Evolutionary conservation across 1,140 invertebrate species (phyloP).

Genomic region (Conus ventricosus): DNA sequence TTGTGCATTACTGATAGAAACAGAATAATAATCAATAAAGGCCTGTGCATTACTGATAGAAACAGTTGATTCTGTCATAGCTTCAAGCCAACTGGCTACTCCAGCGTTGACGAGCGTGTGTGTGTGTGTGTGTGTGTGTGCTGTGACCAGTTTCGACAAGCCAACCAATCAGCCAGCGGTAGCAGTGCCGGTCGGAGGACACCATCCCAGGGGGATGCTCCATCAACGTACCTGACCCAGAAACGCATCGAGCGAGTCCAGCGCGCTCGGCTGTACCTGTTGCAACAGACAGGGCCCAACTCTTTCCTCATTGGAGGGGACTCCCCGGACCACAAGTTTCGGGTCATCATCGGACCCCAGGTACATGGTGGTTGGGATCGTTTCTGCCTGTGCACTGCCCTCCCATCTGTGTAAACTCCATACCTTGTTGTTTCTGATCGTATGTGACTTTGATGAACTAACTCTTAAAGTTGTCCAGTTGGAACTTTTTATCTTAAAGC

Average conservation of each 20-base stretch:
- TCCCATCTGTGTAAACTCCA: too few species aligned
- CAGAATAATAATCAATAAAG: too few species aligned
- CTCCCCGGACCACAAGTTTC: constrained; percentile 76
- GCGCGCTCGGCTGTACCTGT: constrained; percentile 74
- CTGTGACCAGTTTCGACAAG: constrained; percentile 48
- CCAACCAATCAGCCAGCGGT: constrained; percentile 33
- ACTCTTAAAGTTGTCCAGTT: too few species aligned
- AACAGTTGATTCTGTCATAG: too few species aligned
- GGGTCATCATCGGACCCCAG: constrained; percentile 77
- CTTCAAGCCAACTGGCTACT: too few species aligned
- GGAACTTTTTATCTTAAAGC: too few species aligned
- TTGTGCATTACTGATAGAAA: too few species aligned
- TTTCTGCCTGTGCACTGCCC: too few species aligned
- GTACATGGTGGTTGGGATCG: constrained; percentile 50
- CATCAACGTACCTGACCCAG: constrained; percentile 62
- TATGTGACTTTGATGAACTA: too few species aligned
- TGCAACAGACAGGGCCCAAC: constrained; percentile 76
- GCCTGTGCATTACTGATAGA: too few species aligned
- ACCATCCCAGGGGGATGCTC: constrained; percentile 37
- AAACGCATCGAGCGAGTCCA: constrained; percentile 72
- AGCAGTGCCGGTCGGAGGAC: constrained; percentile 47
- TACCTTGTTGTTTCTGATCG: too few species aligned
- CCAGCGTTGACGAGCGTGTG: too few species aligned
- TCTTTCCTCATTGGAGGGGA: constrained; percentile 76
- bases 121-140: background rate